These are phyloP conservation scores for Danio choprae DNA, from an alignment of 2,797 vertebrate species.

Conservation along the genomic window DNA sequence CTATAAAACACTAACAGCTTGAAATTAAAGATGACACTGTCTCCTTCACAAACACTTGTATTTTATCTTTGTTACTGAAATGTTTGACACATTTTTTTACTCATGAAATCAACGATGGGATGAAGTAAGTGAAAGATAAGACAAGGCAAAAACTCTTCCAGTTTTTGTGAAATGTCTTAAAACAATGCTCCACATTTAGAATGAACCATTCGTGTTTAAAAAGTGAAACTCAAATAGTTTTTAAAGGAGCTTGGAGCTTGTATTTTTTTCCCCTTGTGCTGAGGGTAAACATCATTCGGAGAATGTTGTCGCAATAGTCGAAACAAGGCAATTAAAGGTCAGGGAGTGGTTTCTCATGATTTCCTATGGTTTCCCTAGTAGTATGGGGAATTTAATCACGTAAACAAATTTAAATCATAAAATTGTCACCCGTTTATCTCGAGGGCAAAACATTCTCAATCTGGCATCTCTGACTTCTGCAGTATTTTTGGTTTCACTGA, in stretches of 20 bases:
- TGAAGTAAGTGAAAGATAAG: slow-evolving; percentile 16
- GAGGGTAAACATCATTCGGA: neutral
- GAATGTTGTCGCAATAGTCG: slow-evolving; percentile 4
- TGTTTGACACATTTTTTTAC: slow-evolving; percentile 16
- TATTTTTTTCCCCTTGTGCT: neutral
- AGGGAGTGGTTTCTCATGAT: slow-evolving; percentile 28
- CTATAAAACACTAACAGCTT: slow-evolving; percentile 56
- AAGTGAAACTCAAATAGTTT: neutral
- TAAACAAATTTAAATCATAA: slow-evolving; percentile 11
- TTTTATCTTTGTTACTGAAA: slow-evolving; percentile 52
- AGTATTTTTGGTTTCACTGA: neutral
- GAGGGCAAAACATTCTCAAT: slow-evolving; percentile 23
- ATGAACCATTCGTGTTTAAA: slow-evolving; percentile 1
- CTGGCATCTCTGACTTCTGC: neutral
- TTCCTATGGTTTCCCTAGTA: neutral
- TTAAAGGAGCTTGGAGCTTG: neutral
- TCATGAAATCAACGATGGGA: slow-evolving; percentile 23
- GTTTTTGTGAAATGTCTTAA: neutral
- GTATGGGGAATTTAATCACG: neutral
- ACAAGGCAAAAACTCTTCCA: neutral
- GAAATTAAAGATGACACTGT: slow-evolving; percentile 58
- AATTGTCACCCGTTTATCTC: slow-evolving; percentile 27
- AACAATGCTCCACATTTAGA: neutral
- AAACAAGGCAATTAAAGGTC: slow-evolving; percentile 32
- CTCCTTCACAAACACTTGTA: slow-evolving; percentile 51